Conservation (phyloP, 2,888 invertebrate genomes). For the Euzetes globulus region DNA sequence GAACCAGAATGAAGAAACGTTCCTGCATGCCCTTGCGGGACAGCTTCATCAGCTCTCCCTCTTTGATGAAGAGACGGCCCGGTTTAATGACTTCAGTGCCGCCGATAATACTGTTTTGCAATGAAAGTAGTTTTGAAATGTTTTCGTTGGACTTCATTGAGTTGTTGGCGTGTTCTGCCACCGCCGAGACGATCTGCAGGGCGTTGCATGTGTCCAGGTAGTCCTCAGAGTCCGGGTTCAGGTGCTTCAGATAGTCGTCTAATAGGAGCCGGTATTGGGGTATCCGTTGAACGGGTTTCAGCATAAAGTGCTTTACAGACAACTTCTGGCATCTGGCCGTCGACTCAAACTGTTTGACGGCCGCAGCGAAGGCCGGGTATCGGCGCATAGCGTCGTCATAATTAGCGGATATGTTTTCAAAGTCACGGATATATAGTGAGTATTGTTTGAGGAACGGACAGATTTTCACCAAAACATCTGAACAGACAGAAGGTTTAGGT, state of each 20-base stretch:
- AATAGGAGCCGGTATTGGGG: constrained; percentile 59
- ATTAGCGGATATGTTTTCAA: constrained; percentile 50
- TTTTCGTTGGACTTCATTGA: constrained; percentile 55
- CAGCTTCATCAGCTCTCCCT: constrained; percentile 59
- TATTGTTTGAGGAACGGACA: constrained; percentile 57
- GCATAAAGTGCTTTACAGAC: constrained; percentile 58
- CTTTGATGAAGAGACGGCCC: constrained; percentile 56
- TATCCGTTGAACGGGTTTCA: constrained; percentile 61
- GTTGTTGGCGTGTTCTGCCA: constrained; percentile 55
- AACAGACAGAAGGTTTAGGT: constrained; percentile 53
- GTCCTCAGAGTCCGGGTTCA: constrained; percentile 51
- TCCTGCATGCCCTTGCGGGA: constrained; percentile 59
- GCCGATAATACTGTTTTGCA: constrained; percentile 51
- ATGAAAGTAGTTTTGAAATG: constrained; percentile 52
- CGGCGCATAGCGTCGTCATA: constrained; percentile 52
- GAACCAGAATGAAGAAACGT: constrained; percentile 59
- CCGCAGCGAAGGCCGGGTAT: constrained; percentile 51
- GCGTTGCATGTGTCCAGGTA: constrained; percentile 56
- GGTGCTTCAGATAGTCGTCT: constrained; percentile 56
- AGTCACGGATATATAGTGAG: constrained; percentile 54
- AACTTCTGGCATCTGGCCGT: constrained; percentile 48
- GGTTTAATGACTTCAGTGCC: constrained; percentile 53
- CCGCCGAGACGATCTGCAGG: constrained; percentile 54
- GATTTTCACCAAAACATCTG: constrained; percentile 55
- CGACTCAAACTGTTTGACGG: constrained; percentile 52